Base-by-base conservation (phyloP, 2,888 invertebrate genomes). In the Rhorus exstirpatorius region DNA sequence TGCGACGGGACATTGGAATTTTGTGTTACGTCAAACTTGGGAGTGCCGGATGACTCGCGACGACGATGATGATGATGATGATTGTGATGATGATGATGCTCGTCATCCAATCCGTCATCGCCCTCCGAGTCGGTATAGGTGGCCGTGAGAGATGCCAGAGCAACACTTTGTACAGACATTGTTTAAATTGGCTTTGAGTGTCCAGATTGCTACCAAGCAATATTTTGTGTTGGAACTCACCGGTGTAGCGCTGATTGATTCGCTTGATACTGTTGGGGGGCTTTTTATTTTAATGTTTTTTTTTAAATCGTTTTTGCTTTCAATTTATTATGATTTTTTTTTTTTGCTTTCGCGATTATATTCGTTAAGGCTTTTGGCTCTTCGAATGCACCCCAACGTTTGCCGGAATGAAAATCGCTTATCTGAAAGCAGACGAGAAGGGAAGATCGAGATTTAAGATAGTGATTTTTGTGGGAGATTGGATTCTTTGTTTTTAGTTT, bases 91-190 rank as follows among this genome's bases (percentile, higher is more conserved):
- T 95, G 94, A 71, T 94, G 94, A 19, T 94, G 94, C 85, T 94
- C 94, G 85, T 95, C 95, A 90, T 95, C 95, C 92, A 94, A 94
- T 83, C 96, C 96, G 87, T 97, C 97, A 93, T 98, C 98, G 68
- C 97, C 97, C 93, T 98, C 98, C 0, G 98, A 98, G 93, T 98
- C 98, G 0, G 98, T 98, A 92, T 98, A 98, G 53, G 97, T 97
- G 31, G 97, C 98, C 67, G 97, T 98, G 86, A 98, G 94, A 67
- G 97, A 97, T 77, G 97, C 97, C 91, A 98, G 94, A 46, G 97
- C 97, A 88, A 90, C 90, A 89, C 93, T 93, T 92, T 91, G 92
- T 91, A 92, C 92, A 92, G 93, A 93, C 93, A 93, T 93, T 87
- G 90, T 92, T 63, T 92, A 90, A 35, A 88, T 92, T 92, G 90